Conservation (phyloP, 2,797 vertebrate genomes). For the Alosa sapidissima region DNA sequence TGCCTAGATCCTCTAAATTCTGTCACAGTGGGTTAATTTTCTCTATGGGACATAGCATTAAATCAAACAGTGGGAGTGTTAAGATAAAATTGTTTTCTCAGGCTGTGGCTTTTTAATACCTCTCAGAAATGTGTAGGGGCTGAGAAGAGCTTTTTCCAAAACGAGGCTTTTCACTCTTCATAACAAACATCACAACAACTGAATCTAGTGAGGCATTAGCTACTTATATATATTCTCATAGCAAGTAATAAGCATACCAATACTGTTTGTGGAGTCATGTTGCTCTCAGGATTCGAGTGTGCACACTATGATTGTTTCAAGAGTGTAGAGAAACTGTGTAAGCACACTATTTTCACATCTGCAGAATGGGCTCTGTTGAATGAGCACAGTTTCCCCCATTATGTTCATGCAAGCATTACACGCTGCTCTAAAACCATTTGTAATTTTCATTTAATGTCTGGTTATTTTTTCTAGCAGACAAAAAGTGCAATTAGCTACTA, state of each 20-base stretch:
- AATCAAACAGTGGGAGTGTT: neutral
- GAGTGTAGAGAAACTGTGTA: neutral
- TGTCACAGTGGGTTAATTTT: neutral
- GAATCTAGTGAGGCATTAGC: neutral
- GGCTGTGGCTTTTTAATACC: neutral
- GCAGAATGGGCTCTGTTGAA: slow-evolving; percentile 16
- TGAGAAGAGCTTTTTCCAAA: neutral
- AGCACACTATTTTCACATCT: neutral
- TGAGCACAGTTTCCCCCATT: slow-evolving; percentile 1
- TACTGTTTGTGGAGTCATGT: neutral
- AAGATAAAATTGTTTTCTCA: neutral
- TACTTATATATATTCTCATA: neutral
- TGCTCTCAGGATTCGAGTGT: slow-evolving; percentile 5
- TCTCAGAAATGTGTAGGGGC: neutral
- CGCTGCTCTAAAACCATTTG: slow-evolving; percentile 29
- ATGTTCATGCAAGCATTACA: slow-evolving; percentile 23
- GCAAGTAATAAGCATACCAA: neutral
- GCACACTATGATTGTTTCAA: neutral
- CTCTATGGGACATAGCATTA: neutral
- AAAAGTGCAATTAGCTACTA: slow-evolving; percentile 29
- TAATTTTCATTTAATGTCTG: slow-evolving; percentile 19
- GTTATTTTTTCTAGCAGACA: slow-evolving; percentile 27
- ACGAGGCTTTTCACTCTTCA: neutral
- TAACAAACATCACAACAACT: neutral
- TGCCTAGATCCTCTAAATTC: neutral